Evolutionary conservation across 2,113 vertebrate genomes (phyloP).

Genomic region (Morphnarchus princeps): DNA sequence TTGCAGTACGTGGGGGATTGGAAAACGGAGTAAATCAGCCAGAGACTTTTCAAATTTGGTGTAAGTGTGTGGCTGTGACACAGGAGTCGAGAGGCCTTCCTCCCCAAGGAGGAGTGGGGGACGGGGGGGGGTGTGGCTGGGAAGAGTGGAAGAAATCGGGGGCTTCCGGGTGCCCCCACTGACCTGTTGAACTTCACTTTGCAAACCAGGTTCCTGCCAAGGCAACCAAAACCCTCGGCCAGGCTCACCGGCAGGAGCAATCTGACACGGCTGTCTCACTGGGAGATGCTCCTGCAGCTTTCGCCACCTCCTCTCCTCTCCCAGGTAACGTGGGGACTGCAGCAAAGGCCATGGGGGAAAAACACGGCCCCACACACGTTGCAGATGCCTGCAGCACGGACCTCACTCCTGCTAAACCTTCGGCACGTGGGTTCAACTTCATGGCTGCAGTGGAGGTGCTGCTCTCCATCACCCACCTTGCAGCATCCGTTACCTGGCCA

Average conservation of each 20-base stretch:
- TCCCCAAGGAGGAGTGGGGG: fast-evolving
- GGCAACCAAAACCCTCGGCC: neutral
- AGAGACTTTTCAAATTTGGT: neutral
- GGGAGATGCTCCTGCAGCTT: neutral
- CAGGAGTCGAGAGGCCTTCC: neutral
- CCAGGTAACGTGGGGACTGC: neutral
- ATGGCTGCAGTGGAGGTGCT: neutral
- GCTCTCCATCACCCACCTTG: too few species aligned
- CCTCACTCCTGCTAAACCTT: too few species aligned
- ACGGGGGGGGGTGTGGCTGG: neutral
- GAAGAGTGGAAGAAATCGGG: neutral
- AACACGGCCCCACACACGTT: neutral
- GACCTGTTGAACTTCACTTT: neutral
- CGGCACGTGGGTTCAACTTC: neutral
- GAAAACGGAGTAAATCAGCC: neutral
- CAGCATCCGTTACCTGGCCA: neutral
- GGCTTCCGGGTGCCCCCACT: neutral
- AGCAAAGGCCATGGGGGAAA: neutral
- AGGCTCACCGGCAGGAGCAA: neutral
- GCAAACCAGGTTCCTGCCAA: neutral
- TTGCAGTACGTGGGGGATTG: neutral
- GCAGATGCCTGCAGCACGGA: neutral
- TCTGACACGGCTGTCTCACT: neutral
- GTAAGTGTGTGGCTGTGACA: neutral
- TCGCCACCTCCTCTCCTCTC: neutral